phyloP scores from a whole-genome alignment of 2,797 vertebrate species.

The Cygnus olor region DNA sequence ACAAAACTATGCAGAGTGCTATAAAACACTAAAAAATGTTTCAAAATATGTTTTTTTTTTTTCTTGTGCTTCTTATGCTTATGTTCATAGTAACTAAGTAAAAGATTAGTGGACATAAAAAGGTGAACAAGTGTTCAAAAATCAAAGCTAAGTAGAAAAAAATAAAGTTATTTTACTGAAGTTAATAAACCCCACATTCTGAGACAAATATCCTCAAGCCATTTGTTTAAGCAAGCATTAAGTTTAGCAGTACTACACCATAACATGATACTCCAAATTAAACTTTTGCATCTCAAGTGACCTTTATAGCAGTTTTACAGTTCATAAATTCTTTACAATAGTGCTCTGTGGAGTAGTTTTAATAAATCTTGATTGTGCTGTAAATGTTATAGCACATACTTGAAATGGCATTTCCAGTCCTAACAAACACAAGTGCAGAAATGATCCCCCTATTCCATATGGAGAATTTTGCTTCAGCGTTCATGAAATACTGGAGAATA shows the following conservation, averaged over 20 bases:
- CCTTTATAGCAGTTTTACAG: constrained; percentile 78
- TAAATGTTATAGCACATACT: constrained; percentile 67
- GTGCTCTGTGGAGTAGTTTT: constrained; percentile 74
- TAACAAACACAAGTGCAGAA: constrained; percentile 52
- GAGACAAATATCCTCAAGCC: constrained; percentile 73
- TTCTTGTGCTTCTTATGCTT: background rate
- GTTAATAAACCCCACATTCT: constrained; percentile 68
- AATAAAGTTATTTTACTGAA: constrained; percentile 59
- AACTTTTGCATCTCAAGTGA: constrained; percentile 80
- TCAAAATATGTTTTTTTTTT: background rate
- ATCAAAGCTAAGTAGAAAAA: constrained; percentile 13
- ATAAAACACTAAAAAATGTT: background rate
- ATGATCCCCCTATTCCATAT: constrained; percentile 5
- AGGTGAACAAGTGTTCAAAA: constrained; percentile 18
- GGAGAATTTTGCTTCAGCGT: background rate
- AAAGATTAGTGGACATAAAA: constrained; percentile 16
- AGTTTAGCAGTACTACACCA: constrained; percentile 58
- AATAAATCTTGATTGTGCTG: constrained; percentile 78
- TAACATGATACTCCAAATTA: constrained; percentile 80
- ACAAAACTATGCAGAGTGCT: background rate
- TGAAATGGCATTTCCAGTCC: constrained; percentile 65
- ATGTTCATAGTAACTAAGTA: background rate
- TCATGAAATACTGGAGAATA: constrained; percentile 36
- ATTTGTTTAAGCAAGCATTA: constrained; percentile 77
- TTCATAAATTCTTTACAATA: constrained; percentile 79